Evolutionary conservation across 2,888 invertebrate species (phyloP).

Genomic region (Hermaeophaga mercurialis): DNA sequence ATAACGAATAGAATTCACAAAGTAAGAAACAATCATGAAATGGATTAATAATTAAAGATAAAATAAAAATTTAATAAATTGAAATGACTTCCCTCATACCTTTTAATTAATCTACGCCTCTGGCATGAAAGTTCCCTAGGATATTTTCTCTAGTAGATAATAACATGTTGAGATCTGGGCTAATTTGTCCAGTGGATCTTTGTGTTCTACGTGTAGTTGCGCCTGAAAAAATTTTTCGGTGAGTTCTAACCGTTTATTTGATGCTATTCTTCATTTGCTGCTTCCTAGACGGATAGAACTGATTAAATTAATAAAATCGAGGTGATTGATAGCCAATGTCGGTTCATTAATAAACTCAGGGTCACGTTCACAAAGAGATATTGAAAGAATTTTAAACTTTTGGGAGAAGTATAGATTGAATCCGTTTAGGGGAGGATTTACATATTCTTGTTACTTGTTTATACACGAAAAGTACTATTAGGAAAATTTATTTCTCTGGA

Average conservation of each 20-base stretch:
- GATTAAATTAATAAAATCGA: slow-evolving; percentile 23
- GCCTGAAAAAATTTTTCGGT: slow-evolving; percentile 15
- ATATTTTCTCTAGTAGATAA: slow-evolving; percentile 11
- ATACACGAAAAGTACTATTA: no score
- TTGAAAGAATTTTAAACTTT: no score
- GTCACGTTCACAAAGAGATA: not conserved
- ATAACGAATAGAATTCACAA: no score
- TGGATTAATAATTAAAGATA: no score
- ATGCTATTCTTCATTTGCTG: slow-evolving; percentile 14
- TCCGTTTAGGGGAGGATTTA: no score
- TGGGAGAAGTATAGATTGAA: no score
- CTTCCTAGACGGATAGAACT: slow-evolving; percentile 2
- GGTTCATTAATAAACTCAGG: not conserved
- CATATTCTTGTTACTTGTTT: no score
- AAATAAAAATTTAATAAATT: no score
- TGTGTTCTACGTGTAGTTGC: not conserved
- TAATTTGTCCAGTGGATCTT: slow-evolving; percentile 19
- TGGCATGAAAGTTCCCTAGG: not conserved
- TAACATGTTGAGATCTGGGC: slow-evolving; percentile 15
- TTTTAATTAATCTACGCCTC: no score
- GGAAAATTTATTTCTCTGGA: no score
- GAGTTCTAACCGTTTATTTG: slow-evolving; percentile 18
- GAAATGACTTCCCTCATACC: no score
- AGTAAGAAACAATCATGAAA: no score
- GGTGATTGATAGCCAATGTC: slow-evolving; percentile 16